Conservation (phyloP, 1,140 invertebrate species). For the Panagrolaimus sp. region DNA sequence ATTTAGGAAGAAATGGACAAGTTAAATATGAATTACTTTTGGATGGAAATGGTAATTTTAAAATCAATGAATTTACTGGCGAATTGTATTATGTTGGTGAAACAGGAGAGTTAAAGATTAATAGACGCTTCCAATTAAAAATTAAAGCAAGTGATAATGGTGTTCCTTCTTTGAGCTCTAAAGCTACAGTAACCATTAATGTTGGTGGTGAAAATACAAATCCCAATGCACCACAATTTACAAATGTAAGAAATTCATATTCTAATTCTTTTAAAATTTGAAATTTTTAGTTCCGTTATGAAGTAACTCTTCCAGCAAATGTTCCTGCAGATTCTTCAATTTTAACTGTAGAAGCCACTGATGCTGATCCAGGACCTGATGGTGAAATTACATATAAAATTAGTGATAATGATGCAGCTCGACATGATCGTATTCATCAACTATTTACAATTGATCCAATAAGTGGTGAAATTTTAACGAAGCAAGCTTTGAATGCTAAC, state of each 20-base stretch:
- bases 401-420: constrained; percentile 14
- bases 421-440: constrained; percentile 11
- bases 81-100: constrained; percentile 23
- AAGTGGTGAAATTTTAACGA: constrained; percentile 26
- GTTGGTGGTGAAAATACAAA: constrained; percentile 34
- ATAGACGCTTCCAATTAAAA: background rate
- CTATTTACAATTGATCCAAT: background rate
- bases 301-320: constrained; percentile 25
- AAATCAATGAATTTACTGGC: constrained; percentile 35
- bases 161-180: constrained; percentile 22
- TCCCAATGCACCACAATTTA: constrained; percentile 40
- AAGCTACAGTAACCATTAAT: constrained; percentile 20
- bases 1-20: constrained; percentile 33
- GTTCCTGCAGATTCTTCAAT: constrained; percentile 30
- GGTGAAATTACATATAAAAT: constrained; percentile 37
- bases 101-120: constrained; percentile 8
- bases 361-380: constrained; percentile 42
- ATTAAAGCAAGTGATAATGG: constrained; percentile 35
- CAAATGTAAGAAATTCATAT: constrained; percentile 26
- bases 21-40: constrained; percentile 29
- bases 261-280: constrained; percentile 18
- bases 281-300: constrained; percentile 35
- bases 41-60: constrained; percentile 23
- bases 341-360: constrained; percentile 34
- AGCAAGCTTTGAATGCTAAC: constrained; percentile 17